Base-by-base conservation (phyloP, 1,140 invertebrate species). In the Phenacoccus solenopsis region DNA sequence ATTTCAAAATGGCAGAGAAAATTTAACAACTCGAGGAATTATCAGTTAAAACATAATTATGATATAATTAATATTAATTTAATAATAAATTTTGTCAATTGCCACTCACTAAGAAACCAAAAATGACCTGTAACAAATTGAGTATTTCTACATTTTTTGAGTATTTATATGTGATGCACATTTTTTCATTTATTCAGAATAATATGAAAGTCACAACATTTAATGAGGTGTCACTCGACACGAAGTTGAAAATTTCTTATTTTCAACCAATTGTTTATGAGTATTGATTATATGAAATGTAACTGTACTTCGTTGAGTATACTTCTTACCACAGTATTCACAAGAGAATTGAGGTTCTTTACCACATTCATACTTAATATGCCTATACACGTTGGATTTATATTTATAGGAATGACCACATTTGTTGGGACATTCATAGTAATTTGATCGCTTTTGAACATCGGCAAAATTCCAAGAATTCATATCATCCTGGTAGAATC, bases 351-450 rank as follows among this genome's bases (percentile, higher is more conserved):
- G 72, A 9, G 74, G 75, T 59, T 73, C 73, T 67, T 71, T 69
- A 3, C 59, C 83, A 67, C 84, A 84, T 67, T 84, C 82, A n/a
- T 83, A 82, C 10, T 81, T 77, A 69, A 80, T 77, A 72, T 85
- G 83, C 16, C 82, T 78, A 28, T 76, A 78, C 9, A 84, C 73
- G 72, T 81, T 82, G 49, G 81, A 79, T 24, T 78, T 73, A 76
- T 81, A 81, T 68, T 81, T 81, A 74, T 85, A 84, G 25, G 72
- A 76, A 67, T 79, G 79, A 1, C 81, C 81, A 68, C 82, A 84
- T 12, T 69, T 71, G 57, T 68, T 73, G 0, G 70, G 70, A 22
- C 64, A 70, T 21, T 57, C 56, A 13, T 69, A 64, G 25, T 64
- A 64, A 4, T 64, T 22, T 27, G 59, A 1, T 64, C 25, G 22